Percentiles rank a stretch among this genome's conserved stretches.
Evolutionary conservation across 2,888 invertebrate species (phyloP).

Genomic region (Nebria brevicollis): DNA sequence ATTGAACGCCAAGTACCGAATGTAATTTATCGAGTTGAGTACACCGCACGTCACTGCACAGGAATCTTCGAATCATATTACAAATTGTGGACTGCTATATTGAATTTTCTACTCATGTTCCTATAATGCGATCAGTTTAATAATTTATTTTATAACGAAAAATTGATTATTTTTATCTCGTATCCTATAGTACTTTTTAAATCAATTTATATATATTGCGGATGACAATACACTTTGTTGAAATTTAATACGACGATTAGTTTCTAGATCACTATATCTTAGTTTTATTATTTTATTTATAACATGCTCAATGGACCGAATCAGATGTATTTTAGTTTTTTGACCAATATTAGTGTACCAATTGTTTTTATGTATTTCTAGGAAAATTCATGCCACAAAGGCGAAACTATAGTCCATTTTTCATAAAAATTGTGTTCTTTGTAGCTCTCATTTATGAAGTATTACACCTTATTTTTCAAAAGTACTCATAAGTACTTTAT

Average conservation of each 20-base stretch:
- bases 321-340: no score
- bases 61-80: neutral
- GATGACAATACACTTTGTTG: neutral
- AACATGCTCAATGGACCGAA: neutral
- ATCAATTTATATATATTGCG: neutral
- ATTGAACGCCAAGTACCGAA: slow-evolving; percentile 46
- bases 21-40: slow-evolving; percentile 37
- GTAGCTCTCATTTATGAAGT: no score
- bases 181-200: neutral
- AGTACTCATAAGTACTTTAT: no score
- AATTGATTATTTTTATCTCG: neutral
- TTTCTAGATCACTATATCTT: neutral
- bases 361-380: no score
- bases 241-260: neutral
- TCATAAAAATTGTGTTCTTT: no score
- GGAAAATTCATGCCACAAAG: no score
- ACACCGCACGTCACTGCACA: slow-evolving; percentile 1
- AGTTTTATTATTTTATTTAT: neutral
- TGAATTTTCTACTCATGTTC: slow-evolving; percentile 1
- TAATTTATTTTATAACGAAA: neutral
- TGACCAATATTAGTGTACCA: no score
- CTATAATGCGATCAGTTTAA: neutral
- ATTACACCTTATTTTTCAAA: no score
- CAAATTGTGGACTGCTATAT: neutral
- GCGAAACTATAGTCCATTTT: no score